These are phyloP conservation scores for Chascanopsetta lugubris DNA, from an alignment of 2,113 vertebrate species.

Conservation along the genomic window DNA sequence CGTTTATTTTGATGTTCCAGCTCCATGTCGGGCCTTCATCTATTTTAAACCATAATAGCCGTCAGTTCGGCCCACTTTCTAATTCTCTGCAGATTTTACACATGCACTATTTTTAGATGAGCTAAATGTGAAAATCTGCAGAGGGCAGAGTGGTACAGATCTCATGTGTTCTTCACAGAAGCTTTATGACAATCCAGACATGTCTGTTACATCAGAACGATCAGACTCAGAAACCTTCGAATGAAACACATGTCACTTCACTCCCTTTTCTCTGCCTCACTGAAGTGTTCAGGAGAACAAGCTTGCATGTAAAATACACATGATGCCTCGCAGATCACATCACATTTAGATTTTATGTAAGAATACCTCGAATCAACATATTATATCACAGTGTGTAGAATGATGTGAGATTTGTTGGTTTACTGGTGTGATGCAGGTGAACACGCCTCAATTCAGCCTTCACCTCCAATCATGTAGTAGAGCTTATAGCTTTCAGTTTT, in stretches of 20 bases:
- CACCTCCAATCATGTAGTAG: no score
- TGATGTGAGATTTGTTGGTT: no score
- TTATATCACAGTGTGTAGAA: no score
- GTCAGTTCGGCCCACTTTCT: conserved; percentile 54
- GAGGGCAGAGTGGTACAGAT: conserved; percentile 36
- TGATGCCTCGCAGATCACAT: no score
- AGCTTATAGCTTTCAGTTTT: no score
- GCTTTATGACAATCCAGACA: conserved; percentile 4
- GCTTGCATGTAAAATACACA: no score
- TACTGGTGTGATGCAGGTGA: no score
- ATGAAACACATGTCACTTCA: not conserved
- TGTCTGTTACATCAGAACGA: not conserved
- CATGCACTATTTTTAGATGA: conserved; percentile 66
- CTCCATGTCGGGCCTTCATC: conserved; percentile 7
- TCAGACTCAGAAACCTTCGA: not conserved
- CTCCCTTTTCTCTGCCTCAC: not conserved
- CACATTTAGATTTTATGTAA: no score
- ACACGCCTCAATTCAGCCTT: no score
- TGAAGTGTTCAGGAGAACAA: no score
- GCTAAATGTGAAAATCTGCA: conserved; percentile 52
- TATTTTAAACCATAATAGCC: conserved; percentile 20
- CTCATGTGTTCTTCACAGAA: no score
- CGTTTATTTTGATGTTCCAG: not conserved
- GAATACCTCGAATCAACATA: no score
- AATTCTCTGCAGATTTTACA: conserved; percentile 54